These are phyloP conservation scores for Phengaris arion DNA, from an alignment of 2,888 invertebrate species.

Conservation along the genomic window DNA sequence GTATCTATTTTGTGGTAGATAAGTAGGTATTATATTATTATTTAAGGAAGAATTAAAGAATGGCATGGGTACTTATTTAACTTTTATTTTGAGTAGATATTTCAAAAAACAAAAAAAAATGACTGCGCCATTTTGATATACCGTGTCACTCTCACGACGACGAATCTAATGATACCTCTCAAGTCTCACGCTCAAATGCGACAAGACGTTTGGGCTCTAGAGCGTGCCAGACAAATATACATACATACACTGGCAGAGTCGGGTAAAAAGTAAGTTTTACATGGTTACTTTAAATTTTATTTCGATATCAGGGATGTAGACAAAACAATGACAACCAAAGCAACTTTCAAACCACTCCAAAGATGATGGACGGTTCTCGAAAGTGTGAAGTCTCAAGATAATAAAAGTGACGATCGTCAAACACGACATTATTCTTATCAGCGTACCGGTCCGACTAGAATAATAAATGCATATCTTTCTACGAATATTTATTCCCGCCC, in stretches of 20 bases:
- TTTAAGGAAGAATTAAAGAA: neutral
- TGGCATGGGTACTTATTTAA: too few species aligned
- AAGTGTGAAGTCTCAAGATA: slow-evolving; percentile 20
- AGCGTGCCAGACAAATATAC: too few species aligned
- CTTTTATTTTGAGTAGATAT: too few species aligned
- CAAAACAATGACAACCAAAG: neutral
- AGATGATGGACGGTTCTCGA: slow-evolving; percentile 21
- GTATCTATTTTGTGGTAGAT: neutral
- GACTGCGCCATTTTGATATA: too few species aligned
- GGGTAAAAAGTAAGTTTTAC: too few species aligned
- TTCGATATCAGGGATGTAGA: neutral
- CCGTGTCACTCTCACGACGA: too few species aligned
- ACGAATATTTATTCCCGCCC: slow-evolving; percentile 74
- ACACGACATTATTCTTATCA: slow-evolving; percentile 55
- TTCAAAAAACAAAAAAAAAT: too few species aligned
- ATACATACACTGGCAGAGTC: too few species aligned
- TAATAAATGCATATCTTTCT: slow-evolving; percentile 76
- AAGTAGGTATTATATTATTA: neutral
- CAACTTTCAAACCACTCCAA: slow-evolving; percentile 11
- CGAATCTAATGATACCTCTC: too few species aligned
- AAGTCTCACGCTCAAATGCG: too few species aligned
- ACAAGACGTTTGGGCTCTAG: too few species aligned
- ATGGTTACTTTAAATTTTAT: neutral
- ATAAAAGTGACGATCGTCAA: slow-evolving; percentile 25
- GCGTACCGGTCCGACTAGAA: slow-evolving; percentile 55